These are phyloP conservation scores for Myiotriccus ornatus DNA, from an alignment of 2,797 vertebrate species.

Conservation along the genomic window DNA sequence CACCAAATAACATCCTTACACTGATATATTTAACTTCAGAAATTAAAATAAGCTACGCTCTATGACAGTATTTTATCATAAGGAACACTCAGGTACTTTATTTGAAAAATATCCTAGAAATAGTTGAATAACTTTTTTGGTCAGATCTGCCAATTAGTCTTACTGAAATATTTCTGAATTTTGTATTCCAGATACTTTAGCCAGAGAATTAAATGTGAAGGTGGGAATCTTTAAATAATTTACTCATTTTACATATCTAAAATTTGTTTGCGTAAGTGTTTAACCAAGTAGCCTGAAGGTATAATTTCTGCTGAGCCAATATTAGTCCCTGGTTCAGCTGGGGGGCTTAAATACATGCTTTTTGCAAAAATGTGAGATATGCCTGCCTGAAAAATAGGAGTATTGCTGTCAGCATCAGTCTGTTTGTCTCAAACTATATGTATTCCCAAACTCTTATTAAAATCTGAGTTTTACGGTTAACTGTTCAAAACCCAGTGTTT, in stretches of 20 bases:
- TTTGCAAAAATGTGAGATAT: not conserved
- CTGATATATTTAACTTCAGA: not conserved
- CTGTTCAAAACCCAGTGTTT: not conserved
- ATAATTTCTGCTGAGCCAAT: not conserved
- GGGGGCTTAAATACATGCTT: not conserved
- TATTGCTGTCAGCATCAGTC: not conserved
- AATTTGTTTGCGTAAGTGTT: not conserved
- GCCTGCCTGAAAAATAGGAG: not conserved
- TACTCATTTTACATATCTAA: not conserved
- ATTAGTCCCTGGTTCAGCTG: not conserved
- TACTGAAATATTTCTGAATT: not conserved
- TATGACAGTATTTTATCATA: not conserved
- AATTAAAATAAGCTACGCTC: not conserved
- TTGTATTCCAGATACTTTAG: not conserved
- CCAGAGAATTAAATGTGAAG: not conserved
- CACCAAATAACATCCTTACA: not conserved
- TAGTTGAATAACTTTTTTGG: not conserved
- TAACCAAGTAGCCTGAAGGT: not conserved
- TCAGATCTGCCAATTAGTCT: not conserved
- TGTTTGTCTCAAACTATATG: not conserved
- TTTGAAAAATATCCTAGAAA: not conserved
- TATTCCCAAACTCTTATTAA: not conserved
- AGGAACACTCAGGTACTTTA: not conserved
- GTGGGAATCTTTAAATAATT: not conserved
- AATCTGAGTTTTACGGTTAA: not conserved